These are phyloP conservation scores for Rhynchomys soricoides DNA, from an alignment of 2,113 vertebrate species.

Conservation along the genomic window DNA sequence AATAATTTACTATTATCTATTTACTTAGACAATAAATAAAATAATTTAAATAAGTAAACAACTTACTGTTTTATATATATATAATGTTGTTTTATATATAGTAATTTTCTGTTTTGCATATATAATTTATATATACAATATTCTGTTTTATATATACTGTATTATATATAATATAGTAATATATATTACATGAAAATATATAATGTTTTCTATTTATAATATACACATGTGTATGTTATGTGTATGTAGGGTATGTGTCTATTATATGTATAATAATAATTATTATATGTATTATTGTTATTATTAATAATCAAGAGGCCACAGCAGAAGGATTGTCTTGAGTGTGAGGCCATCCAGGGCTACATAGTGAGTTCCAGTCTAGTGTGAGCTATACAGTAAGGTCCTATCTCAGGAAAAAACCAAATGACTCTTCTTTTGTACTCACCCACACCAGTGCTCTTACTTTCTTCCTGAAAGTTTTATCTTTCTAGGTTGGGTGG, in stretches of 20 bases:
- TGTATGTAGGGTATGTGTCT: too few species aligned
- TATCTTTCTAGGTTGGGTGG: background rate
- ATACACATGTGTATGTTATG: too few species aligned
- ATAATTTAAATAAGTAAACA: background rate
- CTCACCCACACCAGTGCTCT: background rate
- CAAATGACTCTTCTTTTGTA: background rate
- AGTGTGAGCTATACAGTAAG: background rate
- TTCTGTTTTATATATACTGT: too few species aligned
- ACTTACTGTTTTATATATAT: background rate
- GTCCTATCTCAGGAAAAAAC: background rate
- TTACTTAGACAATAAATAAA: background rate
- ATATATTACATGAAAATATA: too few species aligned
- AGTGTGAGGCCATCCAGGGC: background rate
- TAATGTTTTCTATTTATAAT: too few species aligned
- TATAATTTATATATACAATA: too few species aligned
- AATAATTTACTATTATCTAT: background rate
- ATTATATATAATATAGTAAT: too few species aligned
- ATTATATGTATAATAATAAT: background rate
- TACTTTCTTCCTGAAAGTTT: background rate
- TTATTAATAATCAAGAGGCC: background rate
- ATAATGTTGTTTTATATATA: too few species aligned
- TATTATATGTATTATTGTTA: background rate
- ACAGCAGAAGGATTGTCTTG: background rate
- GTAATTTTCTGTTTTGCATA: too few species aligned
- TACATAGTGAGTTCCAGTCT: background rate